phyloP scores from a whole-genome alignment of 1,140 invertebrate species.

The Drosophila melanica region DNA sequence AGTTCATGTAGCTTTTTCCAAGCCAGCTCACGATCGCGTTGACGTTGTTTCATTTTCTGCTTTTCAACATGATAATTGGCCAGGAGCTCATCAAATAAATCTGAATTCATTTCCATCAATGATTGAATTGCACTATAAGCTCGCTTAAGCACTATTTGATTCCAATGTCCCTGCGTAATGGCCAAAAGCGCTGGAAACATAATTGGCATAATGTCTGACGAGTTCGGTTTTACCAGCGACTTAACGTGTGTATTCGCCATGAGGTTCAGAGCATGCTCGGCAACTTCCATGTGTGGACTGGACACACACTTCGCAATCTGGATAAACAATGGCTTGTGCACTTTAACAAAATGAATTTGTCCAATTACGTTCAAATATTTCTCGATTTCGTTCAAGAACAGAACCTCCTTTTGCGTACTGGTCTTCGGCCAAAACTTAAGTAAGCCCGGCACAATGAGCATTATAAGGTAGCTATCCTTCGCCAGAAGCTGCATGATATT shows the following conservation, averaged over 20 bases:
- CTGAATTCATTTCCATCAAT: not conserved
- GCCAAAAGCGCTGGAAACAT: constrained; percentile 97
- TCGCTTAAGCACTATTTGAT: constrained; percentile 96
- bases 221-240: constrained; percentile 95
- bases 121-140: not conserved
- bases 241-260: constrained; percentile 98
- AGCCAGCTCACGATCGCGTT: not conserved
- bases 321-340: constrained; percentile 97
- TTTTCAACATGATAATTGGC: not conserved
- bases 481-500: constrained; percentile 99
- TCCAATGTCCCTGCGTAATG: constrained; percentile 99
- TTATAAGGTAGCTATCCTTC: constrained; percentile 97
- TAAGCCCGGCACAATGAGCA: constrained; percentile 96
- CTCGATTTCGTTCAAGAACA: constrained; percentile 98
- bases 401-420: constrained; percentile 98
- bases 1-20: not conserved
- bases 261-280: constrained; percentile 96
- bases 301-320: constrained; percentile 98
- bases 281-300: constrained; percentile 96
- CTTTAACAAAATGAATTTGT: constrained; percentile 97
- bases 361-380: constrained; percentile 99
- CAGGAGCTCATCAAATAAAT: not conserved
- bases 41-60: not conserved
- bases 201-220: constrained; percentile 93
- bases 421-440: constrained; percentile 99